A percentile compares a stretch with the other conserved stretches of the same genome.
These are phyloP conservation scores for Lates calcarifer DNA, from an alignment of 2,113 vertebrate species.

Conservation along the genomic window DNA sequence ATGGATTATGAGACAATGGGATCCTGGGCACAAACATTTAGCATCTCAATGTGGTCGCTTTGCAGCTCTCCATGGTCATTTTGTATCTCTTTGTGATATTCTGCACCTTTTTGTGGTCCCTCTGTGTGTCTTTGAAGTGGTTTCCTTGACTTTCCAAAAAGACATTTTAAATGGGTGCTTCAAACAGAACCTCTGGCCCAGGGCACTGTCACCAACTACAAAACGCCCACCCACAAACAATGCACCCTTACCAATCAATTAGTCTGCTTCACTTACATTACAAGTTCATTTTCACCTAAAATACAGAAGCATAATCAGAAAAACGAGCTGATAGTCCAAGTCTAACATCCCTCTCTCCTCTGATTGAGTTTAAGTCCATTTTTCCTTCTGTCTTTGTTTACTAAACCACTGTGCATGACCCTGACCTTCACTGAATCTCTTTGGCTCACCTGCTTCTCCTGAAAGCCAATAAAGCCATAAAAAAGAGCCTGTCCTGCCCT, in stretches of 20 bases:
- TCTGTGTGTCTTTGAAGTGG: not conserved
- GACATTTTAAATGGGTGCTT: not conserved
- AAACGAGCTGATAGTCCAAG: not conserved
- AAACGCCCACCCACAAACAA: not conserved
- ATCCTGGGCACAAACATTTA: not conserved
- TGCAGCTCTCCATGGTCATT: not conserved
- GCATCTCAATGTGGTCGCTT: not conserved
- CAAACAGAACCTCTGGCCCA: slow-evolving; percentile 2
- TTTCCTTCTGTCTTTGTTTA: not conserved
- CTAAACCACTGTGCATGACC: not conserved
- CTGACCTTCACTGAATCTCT: slow-evolving; percentile 42
- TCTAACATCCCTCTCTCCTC: not conserved
- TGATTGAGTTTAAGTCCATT: not conserved
- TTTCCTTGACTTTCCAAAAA: not conserved
- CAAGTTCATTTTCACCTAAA: not conserved
- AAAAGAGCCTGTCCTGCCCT: slow-evolving; percentile 1
- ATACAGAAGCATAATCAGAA: not conserved
- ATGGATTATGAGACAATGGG: not conserved
- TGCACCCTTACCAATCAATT: not conserved
- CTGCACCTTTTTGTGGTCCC: not conserved
- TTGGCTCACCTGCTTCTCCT: slow-evolving; percentile 4
- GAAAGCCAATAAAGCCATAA: slow-evolving; percentile 22
- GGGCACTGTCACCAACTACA: not conserved
- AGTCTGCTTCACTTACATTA: not conserved
- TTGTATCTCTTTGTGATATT: not conserved